Percentiles rank a stretch among this genome's conserved stretches.
phyloP scores from a whole-genome alignment of 1,140 invertebrate species.

The Ptiloglossa arizonensis region DNA sequence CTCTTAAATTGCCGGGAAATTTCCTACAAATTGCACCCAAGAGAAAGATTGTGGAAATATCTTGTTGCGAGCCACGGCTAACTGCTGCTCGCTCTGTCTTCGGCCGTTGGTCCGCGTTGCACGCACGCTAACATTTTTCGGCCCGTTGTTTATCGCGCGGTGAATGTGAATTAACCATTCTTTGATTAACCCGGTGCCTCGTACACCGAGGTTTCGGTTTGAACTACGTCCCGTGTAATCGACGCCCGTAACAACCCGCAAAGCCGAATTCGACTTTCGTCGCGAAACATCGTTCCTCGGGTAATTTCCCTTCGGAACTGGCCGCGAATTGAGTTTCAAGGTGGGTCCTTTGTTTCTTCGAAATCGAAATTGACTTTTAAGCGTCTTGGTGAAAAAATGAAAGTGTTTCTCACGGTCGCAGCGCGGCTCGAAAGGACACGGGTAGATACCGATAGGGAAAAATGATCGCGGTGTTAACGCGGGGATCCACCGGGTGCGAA shows the following conservation, averaged over 20 bases:
- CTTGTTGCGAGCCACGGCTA: background rate
- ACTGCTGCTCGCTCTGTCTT: background rate
- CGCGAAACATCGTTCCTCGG: background rate
- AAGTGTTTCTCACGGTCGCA: background rate
- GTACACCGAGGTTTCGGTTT: background rate
- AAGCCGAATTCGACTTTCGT: background rate
- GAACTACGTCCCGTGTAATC: background rate
- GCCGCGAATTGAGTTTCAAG: constrained; percentile 7
- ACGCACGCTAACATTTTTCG: background rate
- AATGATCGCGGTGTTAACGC: background rate
- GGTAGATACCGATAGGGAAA: background rate
- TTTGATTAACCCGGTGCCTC: background rate
- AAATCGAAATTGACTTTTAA: background rate
- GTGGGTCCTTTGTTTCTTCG: background rate
- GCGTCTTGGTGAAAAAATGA: background rate
- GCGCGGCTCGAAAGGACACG: no score
- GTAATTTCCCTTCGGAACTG: background rate
- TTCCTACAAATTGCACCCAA: background rate
- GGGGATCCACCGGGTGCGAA: background rate
- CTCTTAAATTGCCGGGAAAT: background rate
- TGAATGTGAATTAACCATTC: background rate
- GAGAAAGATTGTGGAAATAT: background rate
- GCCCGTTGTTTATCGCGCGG: background rate
- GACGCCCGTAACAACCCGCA: background rate
- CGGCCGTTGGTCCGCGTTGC: background rate